A percentile compares a stretch with the other conserved stretches of the same genome.
Evolutionary conservation across 2,888 invertebrate species (phyloP).

Genomic region (Leptodirus hochenwartii): DNA sequence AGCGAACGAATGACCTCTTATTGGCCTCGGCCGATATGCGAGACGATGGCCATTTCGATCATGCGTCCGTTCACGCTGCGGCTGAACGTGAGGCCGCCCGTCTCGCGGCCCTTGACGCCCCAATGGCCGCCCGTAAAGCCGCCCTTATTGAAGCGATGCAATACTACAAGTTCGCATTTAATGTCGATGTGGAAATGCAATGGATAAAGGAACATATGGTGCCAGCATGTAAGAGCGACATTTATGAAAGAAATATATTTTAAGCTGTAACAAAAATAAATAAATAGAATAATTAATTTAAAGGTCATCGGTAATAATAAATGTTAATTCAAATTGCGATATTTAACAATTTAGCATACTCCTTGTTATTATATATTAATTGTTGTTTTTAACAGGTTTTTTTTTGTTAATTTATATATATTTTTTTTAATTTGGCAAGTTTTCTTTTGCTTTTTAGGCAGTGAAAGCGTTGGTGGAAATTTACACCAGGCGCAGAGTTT

Average conservation of each 20-base stretch:
- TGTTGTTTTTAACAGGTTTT: too few relatives aligned
- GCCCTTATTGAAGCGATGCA: conserved; percentile 69
- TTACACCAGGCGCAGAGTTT: conserved; percentile 83
- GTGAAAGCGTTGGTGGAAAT: conserved; percentile 60
- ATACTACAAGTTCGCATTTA: conserved; percentile 86
- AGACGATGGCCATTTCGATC: conserved; percentile 89
- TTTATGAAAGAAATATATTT: too few relatives aligned
- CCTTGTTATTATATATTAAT: too few relatives aligned
- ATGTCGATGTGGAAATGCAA: conserved; percentile 79
- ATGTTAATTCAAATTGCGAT: too few relatives aligned
- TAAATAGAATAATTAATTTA: too few relatives aligned
- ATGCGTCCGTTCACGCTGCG: conserved; percentile 62
- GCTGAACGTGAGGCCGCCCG: conserved; percentile 54
- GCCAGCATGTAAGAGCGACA: conserved; percentile 46
- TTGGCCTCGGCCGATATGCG: conserved; percentile 77
- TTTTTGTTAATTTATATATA: too few relatives aligned
- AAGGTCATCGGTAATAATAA: too few relatives aligned
- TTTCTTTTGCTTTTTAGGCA: too few relatives aligned
- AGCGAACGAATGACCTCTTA: conserved; percentile 55
- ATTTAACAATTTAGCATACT: too few relatives aligned
- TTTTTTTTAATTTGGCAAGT: too few relatives aligned
- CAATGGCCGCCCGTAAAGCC: conserved; percentile 49
- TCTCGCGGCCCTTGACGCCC: conserved; percentile 52
- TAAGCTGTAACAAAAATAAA: too few relatives aligned
- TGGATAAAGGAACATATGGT: conserved; percentile 89